Percentiles rank a stretch among this genome's conserved stretches.
Conservation (phyloP, 2,797 vertebrate species). For the Meda fulgida region DNA sequence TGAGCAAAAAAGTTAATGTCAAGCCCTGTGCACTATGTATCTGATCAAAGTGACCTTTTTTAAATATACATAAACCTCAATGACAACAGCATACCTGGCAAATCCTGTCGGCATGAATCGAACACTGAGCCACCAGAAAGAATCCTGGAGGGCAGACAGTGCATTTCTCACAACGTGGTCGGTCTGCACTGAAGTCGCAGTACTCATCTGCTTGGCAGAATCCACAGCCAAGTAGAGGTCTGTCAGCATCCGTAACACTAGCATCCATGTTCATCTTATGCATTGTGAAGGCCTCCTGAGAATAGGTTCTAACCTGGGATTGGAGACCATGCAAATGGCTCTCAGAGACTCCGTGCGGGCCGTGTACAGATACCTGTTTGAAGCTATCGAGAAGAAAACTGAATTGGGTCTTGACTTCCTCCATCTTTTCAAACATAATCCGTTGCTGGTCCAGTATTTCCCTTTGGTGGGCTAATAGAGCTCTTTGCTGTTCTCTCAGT, state of each 20-base stretch:
- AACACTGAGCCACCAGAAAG: slow-evolving; percentile 88
- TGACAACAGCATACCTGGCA: slow-evolving; percentile 80
- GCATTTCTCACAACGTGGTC: slow-evolving; percentile 84
- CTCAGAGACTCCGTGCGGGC: slow-evolving; percentile 80
- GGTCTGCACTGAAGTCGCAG: slow-evolving; percentile 77
- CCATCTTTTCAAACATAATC: slow-evolving; percentile 87
- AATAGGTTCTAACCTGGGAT: slow-evolving; percentile 76
- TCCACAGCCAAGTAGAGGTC: slow-evolving; percentile 76
- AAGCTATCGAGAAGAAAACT: slow-evolving; percentile 79
- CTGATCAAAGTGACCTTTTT: background rate
- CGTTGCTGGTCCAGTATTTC: slow-evolving; percentile 87
- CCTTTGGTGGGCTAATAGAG: slow-evolving; percentile 81
- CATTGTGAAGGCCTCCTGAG: slow-evolving; percentile 83
- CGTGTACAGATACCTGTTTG: slow-evolving; percentile 82
- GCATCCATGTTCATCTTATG: slow-evolving; percentile 87
- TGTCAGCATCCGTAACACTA: slow-evolving; percentile 82
- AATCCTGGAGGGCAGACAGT: slow-evolving; percentile 87
- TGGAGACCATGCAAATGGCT: slow-evolving; percentile 77
- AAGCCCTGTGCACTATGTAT: background rate
- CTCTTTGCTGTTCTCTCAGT: slow-evolving; percentile 82
- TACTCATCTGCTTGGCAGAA: slow-evolving; percentile 84
- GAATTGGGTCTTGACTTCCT: slow-evolving; percentile 86
- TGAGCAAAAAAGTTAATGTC: too few species aligned
- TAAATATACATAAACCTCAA: background rate
- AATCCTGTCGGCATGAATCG: slow-evolving; percentile 84